A percentile compares a stretch with the other conserved stretches of the same genome.
Evolutionary conservation across 2,113 vertebrate genomes (phyloP).

Genomic region (Lagopus leucura): DNA sequence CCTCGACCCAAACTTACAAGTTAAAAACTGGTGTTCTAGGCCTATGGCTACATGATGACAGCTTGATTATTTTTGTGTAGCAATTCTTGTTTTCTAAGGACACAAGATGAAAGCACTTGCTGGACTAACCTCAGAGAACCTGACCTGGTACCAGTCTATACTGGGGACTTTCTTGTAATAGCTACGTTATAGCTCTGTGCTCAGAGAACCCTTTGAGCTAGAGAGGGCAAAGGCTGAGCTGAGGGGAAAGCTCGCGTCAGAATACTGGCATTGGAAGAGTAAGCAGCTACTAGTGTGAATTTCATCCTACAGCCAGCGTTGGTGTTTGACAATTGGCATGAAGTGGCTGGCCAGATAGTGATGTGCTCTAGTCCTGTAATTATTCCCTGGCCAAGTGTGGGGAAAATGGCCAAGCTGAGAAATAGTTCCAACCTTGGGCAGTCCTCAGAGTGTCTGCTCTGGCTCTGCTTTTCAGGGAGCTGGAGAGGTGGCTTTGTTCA

Average conservation of each 20-base stretch:
- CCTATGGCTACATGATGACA: not conserved
- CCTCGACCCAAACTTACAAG: not conserved
- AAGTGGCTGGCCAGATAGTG: not conserved
- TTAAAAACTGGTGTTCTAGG: not conserved
- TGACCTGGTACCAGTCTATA: not conserved
- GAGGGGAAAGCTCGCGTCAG: not conserved
- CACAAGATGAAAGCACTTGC: not conserved
- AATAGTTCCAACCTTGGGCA: not conserved
- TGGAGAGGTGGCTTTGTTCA: not conserved
- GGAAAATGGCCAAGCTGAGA: not conserved
- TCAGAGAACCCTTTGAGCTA: not conserved
- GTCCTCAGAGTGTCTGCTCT: not conserved
- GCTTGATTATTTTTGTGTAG: not conserved
- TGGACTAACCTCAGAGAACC: not conserved
- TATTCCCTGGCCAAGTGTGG: not conserved
- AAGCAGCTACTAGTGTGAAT: not conserved
- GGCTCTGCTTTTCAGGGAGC: not conserved
- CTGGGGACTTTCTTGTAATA: not conserved
- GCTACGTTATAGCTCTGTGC: not conserved
- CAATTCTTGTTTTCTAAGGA: not conserved
- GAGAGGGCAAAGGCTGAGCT: not conserved
- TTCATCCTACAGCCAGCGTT: not conserved
- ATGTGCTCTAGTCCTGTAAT: not conserved
- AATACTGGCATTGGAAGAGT: not conserved
- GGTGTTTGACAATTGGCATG: not conserved